phyloP scores from a whole-genome alignment of 2,797 vertebrate genomes.

The Trachurus trachurus region DNA sequence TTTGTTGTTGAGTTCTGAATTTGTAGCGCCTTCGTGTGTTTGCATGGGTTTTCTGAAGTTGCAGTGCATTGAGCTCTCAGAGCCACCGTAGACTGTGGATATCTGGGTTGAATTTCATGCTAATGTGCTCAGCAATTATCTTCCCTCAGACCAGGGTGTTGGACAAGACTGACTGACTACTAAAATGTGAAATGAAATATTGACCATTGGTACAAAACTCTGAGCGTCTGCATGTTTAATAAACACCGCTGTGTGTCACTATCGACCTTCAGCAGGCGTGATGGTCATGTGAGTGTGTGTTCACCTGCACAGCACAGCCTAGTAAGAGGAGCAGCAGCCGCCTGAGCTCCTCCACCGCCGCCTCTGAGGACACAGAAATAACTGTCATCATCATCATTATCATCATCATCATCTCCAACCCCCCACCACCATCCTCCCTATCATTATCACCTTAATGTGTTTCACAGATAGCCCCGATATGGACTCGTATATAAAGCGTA shows the following conservation, averaged over 20 bases:
- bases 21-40: no score
- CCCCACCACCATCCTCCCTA: slow-evolving; percentile 34
- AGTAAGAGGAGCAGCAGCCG: slow-evolving; percentile 89
- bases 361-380: slow-evolving; percentile 84
- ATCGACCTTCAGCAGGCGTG: slow-evolving; percentile 7
- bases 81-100: not conserved
- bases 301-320: slow-evolving; percentile 94
- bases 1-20: no score
- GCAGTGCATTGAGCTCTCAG: no score
- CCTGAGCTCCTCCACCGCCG: slow-evolving; percentile 89
- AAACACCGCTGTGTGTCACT: not conserved
- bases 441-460: slow-evolving; percentile 75
- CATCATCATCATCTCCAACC: slow-evolving; percentile 59
- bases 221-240: not conserved
- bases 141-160: not conserved
- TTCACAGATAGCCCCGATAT: slow-evolving; percentile 69
- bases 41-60: no score
- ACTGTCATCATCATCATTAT: slow-evolving; percentile 67
- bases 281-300: slow-evolving; percentile 26
- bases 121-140: not conserved
- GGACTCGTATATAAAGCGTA: slow-evolving; percentile 63
- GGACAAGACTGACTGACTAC: not conserved
- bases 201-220: not conserved
- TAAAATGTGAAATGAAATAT: not conserved
- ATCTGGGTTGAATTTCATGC: not conserved